Evolutionary conservation across 92 coral and sea anemone genomes (phyloP).

Genomic region (Siderastrea siderea): DNA sequence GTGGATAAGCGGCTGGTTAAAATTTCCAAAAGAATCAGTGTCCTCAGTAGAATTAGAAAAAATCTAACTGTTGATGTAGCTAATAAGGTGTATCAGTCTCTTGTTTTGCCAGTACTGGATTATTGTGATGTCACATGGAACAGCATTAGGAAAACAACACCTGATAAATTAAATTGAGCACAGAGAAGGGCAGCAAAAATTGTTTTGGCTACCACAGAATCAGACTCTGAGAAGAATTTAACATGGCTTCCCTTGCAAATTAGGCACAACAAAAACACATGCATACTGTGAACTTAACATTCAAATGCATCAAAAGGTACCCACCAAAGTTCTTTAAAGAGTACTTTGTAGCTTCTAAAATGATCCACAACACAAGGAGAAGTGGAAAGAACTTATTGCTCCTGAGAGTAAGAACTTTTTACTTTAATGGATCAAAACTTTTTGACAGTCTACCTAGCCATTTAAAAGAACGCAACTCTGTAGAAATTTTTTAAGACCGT

Average conservation of each 20-base stretch:
- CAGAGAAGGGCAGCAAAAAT: slow-evolving; percentile 51
- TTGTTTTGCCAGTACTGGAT: slow-evolving; percentile 39
- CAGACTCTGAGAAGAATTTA: slow-evolving; percentile 11
- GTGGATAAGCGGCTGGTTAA: slow-evolving; percentile 1
- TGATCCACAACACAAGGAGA: no score
- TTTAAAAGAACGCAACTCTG: no score
- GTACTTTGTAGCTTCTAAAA: no score
- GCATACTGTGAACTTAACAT: slow-evolving; percentile 26
- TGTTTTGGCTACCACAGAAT: no score
- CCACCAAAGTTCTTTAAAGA: slow-evolving; percentile 14
- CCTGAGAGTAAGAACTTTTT: no score
- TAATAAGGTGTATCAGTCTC: neutral
- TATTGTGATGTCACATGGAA: slow-evolving; percentile 57
- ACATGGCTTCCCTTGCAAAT: slow-evolving; percentile 47
- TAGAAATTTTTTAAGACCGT: no score
- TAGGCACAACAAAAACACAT: slow-evolving; percentile 38
- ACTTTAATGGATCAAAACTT: no score
- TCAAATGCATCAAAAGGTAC: slow-evolving; percentile 16
- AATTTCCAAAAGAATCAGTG: neutral
- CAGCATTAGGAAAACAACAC: slow-evolving; percentile 27
- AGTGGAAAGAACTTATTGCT: no score
- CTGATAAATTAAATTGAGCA: slow-evolving; percentile 32
- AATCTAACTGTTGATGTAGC: neutral
- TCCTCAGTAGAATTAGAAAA: slow-evolving; percentile 12
- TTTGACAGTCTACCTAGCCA: no score